Evolutionary conservation across 2,888 invertebrate species (phyloP).

Genomic region (Teleogryllus oceanicus): DNA sequence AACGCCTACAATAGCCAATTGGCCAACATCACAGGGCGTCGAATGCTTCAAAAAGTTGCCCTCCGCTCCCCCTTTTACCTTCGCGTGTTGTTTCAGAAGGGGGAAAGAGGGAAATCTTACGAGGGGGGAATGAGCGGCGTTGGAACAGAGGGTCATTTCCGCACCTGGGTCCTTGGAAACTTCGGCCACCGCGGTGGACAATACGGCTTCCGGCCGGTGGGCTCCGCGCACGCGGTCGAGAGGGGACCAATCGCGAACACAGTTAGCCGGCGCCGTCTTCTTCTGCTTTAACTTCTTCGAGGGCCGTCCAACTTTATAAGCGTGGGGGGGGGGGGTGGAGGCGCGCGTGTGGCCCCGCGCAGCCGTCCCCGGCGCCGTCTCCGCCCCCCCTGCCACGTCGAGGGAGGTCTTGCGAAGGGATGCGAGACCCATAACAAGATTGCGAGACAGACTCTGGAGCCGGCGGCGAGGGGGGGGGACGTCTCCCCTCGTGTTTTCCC

Average conservation of each 20-base stretch:
- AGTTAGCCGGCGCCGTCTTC: not conserved
- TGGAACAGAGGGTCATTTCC: not conserved
- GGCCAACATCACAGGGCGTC: not conserved
- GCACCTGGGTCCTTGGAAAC: not conserved
- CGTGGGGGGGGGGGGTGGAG: not conserved
- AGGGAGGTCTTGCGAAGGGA: not conserved
- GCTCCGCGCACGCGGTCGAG: not conserved
- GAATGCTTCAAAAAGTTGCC: not conserved
- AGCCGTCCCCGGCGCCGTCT: too few species aligned
- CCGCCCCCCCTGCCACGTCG: not conserved
- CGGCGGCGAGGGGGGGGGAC: not conserved
- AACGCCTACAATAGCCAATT: not conserved
- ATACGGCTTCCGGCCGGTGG: not conserved
- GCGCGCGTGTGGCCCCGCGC: too few species aligned
- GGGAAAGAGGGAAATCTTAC: not conserved
- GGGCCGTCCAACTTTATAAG: not conserved
- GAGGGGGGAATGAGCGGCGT: not conserved
- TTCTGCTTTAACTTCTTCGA: not conserved
- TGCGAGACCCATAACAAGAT: slow-evolving; percentile 7
- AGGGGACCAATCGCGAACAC: not conserved
- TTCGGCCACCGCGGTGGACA: too few species aligned
- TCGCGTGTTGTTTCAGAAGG: not conserved
- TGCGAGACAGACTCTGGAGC: not conserved
- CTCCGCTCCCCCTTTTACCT: too few species aligned
- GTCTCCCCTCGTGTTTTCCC: slow-evolving; percentile 18